phyloP scores from a whole-genome alignment of 2,888 invertebrate genomes.

The Chrysolina oricalcia region DNA sequence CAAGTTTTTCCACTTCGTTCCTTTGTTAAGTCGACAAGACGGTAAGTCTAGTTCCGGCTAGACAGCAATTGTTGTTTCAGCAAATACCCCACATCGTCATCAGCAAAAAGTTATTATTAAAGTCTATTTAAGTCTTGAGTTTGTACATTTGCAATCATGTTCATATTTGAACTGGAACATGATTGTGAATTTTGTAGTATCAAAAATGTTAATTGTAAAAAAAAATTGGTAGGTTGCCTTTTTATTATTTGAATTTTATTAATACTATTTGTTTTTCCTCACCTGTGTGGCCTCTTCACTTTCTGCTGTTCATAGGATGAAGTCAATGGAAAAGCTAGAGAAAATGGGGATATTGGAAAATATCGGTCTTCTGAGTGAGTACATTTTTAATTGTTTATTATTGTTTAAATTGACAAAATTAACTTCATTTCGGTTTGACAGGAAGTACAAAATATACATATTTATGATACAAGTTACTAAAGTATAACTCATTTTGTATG shows the following conservation, averaged over 20 bases:
- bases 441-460: not conserved
- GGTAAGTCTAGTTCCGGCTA: constrained; percentile 80
- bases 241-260: constrained; percentile 60
- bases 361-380: constrained; percentile 75
- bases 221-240: constrained; percentile 36
- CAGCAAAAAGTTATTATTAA: constrained; percentile 39
- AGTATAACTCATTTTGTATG: no score
- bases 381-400: constrained; percentile 29
- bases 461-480: no score
- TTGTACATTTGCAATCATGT: constrained; percentile 49
- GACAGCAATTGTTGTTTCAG: constrained; percentile 68
- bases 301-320: constrained; percentile 75
- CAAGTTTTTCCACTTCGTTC: constrained; percentile 76
- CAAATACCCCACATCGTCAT: constrained; percentile 54
- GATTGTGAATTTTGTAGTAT: constrained; percentile 37
- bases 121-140: constrained; percentile 25
- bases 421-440: no score
- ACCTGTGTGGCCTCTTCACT: constrained; percentile 63
- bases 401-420: no score
- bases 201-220: constrained; percentile 27
- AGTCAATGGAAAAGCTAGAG: constrained; percentile 75
- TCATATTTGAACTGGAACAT: constrained; percentile 31
- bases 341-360: constrained; percentile 75
- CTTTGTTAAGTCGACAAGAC: constrained; percentile 76
- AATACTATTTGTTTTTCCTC: constrained; percentile 71